phyloP scores from a whole-genome alignment of 2,888 invertebrate genomes.

The Corythucha ciliata region DNA sequence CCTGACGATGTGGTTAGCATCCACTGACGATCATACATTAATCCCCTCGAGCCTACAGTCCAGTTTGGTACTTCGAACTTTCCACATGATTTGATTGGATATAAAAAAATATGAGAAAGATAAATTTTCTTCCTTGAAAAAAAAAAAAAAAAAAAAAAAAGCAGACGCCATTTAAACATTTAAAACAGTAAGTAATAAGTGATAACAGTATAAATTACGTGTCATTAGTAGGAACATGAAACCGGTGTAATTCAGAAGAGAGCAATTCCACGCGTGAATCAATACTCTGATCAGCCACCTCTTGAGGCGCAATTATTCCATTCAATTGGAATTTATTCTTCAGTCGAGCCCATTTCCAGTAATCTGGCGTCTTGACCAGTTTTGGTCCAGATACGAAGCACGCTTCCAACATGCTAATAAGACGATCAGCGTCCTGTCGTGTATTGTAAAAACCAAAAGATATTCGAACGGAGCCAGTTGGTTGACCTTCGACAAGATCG shows the following conservation, averaged over 20 bases:
- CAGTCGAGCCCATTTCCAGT: slow-evolving; percentile 35
- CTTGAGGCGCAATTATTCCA: no score
- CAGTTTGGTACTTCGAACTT: slow-evolving; percentile 63
- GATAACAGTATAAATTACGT: no score
- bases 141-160: no score
- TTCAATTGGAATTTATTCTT: slow-evolving; percentile 24
- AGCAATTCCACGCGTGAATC: no score
- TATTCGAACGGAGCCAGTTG: slow-evolving; percentile 84
- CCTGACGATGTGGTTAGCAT: slow-evolving; percentile 79
- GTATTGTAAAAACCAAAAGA: slow-evolving; percentile 90
- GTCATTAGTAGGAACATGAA: no score
- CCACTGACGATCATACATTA: slow-evolving; percentile 82
- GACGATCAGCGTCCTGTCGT: slow-evolving; percentile 56
- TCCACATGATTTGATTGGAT: slow-evolving; percentile 87
- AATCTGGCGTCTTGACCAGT: no score
- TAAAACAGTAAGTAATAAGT: no score
- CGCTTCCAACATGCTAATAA: slow-evolving; percentile 62
- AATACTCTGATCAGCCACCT: no score
- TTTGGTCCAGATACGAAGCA: no score
- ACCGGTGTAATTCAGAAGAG: no score
- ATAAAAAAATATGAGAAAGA: slow-evolving; percentile 51
- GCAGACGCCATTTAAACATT: no score
- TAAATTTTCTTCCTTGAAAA: slow-evolving; percentile 6
- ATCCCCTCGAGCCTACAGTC: slow-evolving; percentile 64
- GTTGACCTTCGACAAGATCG: slow-evolving; percentile 74